A percentile compares a stretch with the other conserved stretches of the same genome.
phyloP scores from a whole-genome alignment of 1,140 invertebrate genomes.

The Laupala kohalensis region DNA sequence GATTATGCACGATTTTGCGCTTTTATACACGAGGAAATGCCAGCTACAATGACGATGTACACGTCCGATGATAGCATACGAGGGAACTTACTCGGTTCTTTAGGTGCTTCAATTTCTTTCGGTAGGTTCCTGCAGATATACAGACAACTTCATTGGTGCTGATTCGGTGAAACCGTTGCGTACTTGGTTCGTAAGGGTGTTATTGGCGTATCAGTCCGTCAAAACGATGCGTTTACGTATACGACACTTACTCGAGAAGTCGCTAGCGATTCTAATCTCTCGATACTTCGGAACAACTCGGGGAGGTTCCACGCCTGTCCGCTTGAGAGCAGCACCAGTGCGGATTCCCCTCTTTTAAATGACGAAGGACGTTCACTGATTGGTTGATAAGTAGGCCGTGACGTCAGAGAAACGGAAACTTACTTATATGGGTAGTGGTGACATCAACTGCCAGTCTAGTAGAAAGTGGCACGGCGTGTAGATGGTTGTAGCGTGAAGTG shows the following conservation, averaged over 20 bases:
- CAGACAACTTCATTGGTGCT: too few species aligned
- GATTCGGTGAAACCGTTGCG: not conserved
- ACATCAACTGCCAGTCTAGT: constrained; percentile 18
- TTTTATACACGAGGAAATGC: too few species aligned
- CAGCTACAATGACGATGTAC: too few species aligned
- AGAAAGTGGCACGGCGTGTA: constrained; percentile 4
- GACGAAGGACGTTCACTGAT: constrained; percentile 24
- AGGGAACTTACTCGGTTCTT: too few species aligned
- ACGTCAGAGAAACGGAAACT: constrained; percentile 23
- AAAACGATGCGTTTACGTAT: not conserved
- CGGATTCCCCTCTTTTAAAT: constrained; percentile 20
- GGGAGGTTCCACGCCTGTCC: constrained; percentile 9
- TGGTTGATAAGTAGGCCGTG: constrained; percentile 27
- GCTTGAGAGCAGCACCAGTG: constrained; percentile 12
- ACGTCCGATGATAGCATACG: too few species aligned
- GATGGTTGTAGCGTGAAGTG: not conserved
- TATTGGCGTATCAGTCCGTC: not conserved
- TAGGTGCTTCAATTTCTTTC: too few species aligned
- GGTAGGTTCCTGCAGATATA: too few species aligned
- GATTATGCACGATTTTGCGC: too few species aligned
- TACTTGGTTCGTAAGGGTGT: not conserved
- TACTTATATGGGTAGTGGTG: constrained; percentile 22
- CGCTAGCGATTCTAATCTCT: constrained; percentile 9
- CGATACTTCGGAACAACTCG: constrained; percentile 3
- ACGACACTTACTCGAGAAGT: not conserved